These are phyloP conservation scores for Platyura marginata DNA, from an alignment of 1,140 invertebrate species.

Conservation along the genomic window DNA sequence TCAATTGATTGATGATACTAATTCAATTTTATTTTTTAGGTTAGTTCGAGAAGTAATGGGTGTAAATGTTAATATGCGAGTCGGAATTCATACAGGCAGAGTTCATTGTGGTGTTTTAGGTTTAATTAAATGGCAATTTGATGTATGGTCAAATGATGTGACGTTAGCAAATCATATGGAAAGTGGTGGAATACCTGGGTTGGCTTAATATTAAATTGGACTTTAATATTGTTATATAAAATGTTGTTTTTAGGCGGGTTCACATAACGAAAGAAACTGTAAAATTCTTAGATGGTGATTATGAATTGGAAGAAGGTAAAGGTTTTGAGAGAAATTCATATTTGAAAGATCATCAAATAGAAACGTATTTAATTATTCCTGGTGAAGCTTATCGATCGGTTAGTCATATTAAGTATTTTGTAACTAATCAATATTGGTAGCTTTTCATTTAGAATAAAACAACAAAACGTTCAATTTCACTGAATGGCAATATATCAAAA, in stretches of 20 bases:
- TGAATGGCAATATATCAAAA: constrained; percentile 66
- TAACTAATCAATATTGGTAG: no score
- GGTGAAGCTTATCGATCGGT: constrained; percentile 47
- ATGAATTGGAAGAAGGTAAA: constrained; percentile 74
- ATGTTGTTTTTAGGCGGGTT: constrained; percentile 65
- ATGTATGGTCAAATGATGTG: constrained; percentile 88
- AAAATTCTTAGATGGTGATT: constrained; percentile 64
- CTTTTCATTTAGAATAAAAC: constrained; percentile 28
- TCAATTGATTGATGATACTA: background rate
- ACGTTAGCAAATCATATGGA: constrained; percentile 94
- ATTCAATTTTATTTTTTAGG: constrained; percentile 26
- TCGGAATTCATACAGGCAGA: constrained; percentile 84
- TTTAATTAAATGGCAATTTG: constrained; percentile 60
- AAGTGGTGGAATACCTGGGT: constrained; percentile 83
- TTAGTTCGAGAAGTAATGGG: constrained; percentile 74
- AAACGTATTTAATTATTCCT: constrained; percentile 79
- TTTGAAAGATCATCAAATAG: constrained; percentile 79
- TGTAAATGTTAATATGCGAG: constrained; percentile 87
- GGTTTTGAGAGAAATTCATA: constrained; percentile 71
- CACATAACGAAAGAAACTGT: constrained; percentile 88
- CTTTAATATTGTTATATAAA: background rate
- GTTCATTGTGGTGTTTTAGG: constrained; percentile 92
- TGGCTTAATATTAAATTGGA: constrained; percentile 15
- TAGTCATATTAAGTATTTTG: no score
- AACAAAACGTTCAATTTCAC: constrained; percentile 34